These are phyloP conservation scores for Linnaemya tessellans DNA, from an alignment of 2,888 invertebrate species.

Conservation along the genomic window DNA sequence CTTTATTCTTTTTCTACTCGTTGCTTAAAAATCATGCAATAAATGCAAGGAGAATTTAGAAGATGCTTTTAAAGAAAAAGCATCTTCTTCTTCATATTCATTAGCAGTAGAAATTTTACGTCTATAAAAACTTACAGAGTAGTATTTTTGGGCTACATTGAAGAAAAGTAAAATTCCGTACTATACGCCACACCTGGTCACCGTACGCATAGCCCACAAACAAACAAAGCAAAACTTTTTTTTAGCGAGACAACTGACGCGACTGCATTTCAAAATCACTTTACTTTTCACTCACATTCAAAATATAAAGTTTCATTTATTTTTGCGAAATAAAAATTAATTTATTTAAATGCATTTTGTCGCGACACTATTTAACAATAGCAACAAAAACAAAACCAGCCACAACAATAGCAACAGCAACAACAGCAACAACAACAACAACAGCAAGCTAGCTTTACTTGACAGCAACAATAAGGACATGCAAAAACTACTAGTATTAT, in stretches of 20 bases:
- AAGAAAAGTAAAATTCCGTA: background rate
- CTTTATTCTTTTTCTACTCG: too few relatives aligned
- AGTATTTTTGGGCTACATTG: background rate
- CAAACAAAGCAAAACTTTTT: slow-evolving; percentile 7
- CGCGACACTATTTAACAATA: slow-evolving; percentile 77
- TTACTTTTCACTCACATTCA: slow-evolving; percentile 43
- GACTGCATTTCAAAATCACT: slow-evolving; percentile 74
- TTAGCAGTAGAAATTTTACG: background rate
- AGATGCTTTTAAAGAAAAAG: too few relatives aligned
- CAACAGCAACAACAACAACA: slow-evolving; percentile 37
- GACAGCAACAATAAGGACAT: slow-evolving; percentile 63
- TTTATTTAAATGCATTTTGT: slow-evolving; percentile 83
- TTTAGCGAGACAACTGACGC: slow-evolving; percentile 75
- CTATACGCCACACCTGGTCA: background rate
- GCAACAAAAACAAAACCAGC: slow-evolving; percentile 62
- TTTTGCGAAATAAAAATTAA: slow-evolving; percentile 73
- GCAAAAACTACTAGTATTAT: slow-evolving; percentile 34
- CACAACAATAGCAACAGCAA: slow-evolving; percentile 41
- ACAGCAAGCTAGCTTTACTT: slow-evolving; percentile 25
- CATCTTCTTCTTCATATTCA: too few relatives aligned
- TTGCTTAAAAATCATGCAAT: too few relatives aligned
- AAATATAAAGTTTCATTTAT: slow-evolving; percentile 41
- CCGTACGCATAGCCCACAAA: background rate
- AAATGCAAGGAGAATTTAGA: too few relatives aligned
- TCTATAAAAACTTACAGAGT: background rate